Conservation (phyloP, 1,140 invertebrate genomes). For the Bombus cullumanus region DNA sequence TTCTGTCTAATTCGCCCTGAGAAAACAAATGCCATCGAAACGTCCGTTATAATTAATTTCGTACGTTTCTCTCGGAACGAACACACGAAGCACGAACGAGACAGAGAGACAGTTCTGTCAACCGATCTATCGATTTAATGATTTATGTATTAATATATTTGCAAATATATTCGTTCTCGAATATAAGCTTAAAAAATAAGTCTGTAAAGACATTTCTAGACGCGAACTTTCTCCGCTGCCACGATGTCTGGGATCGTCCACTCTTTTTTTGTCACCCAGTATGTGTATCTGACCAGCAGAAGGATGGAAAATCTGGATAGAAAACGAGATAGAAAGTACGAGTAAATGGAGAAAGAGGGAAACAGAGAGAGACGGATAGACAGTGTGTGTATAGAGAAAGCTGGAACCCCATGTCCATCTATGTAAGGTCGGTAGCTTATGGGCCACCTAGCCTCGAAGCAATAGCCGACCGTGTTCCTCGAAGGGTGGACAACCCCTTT, state of each 20-base stretch:
- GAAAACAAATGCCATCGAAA: not conserved
- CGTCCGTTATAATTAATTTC: too few species aligned
- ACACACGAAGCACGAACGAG: too few species aligned
- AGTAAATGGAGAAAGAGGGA: not conserved
- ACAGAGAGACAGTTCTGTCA: not conserved
- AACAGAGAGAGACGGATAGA: not conserved
- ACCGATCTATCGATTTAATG: too few species aligned
- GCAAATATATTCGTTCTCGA: not conserved
- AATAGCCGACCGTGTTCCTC: conserved; percentile 73
- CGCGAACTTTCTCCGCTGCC: too few species aligned
- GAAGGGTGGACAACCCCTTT: conserved; percentile 72
- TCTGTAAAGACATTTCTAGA: too few species aligned
- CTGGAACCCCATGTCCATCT: conserved; percentile 48
- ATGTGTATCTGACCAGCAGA: not conserved
- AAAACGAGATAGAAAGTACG: not conserved
- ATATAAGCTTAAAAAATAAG: not conserved
- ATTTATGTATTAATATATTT: not conserved
- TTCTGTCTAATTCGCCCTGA: not conserved
- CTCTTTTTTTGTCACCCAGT: not conserved
- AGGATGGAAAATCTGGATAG: not conserved
- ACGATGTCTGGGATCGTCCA: not conserved
- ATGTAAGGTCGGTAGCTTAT: conserved; percentile 76
- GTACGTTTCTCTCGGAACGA: too few species aligned
- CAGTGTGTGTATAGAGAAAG: not conserved
- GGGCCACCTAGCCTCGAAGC: conserved; percentile 72